These are phyloP conservation scores for Conops quadrifasciatus DNA, from an alignment of 2,888 invertebrate genomes.

Conservation along the genomic window DNA sequence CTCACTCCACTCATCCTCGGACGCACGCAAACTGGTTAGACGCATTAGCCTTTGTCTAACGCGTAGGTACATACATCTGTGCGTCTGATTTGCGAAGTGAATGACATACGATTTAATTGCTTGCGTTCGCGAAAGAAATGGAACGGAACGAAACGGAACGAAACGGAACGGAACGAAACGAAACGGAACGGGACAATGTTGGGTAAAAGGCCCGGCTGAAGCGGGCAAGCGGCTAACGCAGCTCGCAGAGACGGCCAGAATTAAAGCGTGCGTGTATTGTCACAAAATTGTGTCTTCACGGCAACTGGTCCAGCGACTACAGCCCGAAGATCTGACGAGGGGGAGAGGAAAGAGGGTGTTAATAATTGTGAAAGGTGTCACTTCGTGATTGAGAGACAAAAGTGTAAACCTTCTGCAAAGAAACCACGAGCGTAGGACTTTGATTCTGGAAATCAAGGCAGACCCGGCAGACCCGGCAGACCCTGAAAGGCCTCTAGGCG, in stretches of 20 bases:
- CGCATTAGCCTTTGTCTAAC: not conserved
- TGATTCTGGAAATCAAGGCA: not conserved
- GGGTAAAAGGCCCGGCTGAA: no score
- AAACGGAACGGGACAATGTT: constrained; percentile 2
- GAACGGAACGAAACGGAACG: no score
- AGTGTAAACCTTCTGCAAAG: not conserved
- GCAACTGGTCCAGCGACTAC: not conserved
- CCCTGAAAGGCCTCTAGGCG: no score
- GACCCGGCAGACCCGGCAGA: no score
- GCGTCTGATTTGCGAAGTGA: constrained; percentile 64
- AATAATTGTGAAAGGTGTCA: constrained; percentile 27
- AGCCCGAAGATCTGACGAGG: not conserved
- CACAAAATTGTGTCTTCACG: constrained; percentile 61
- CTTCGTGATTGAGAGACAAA: constrained; percentile 16
- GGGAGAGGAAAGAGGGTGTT: not conserved
- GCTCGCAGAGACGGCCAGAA: constrained; percentile 1
- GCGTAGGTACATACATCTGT: not conserved
- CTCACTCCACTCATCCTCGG: not conserved
- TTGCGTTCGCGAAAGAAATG: constrained; percentile 7
- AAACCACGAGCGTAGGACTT: not conserved
- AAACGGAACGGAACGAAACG: no score
- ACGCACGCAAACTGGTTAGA: not conserved
- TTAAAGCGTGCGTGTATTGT: constrained; percentile 49
- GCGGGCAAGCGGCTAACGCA: not conserved
- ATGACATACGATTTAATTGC: constrained; percentile 64